Evolutionary conservation across 1,140 invertebrate genomes (phyloP), one percentile per base, ranked within the genome.

Genomic region (Belonocnema kinseyi): DNA sequence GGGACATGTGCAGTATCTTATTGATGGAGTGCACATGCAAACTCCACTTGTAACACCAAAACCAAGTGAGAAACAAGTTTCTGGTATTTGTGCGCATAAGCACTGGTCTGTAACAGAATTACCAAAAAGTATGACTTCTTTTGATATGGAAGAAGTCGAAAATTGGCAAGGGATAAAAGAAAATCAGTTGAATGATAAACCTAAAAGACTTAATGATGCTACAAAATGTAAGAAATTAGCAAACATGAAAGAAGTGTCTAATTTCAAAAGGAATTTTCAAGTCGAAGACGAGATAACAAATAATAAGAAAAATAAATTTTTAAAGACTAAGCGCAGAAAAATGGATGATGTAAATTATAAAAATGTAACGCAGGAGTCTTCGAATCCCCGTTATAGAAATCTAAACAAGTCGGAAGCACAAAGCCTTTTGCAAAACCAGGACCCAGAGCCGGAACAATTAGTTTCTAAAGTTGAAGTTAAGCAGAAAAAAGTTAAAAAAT

Each of bases 41-140:
- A 88, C 88, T 8, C 86, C 88, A 0, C 61, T 77, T 17, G 66
- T 75, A 19, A 89, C 88, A 50, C 87, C 88, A 0, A 33, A 79
- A 50, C 46, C 74, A 0, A 88, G 87, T 54, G 53, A 40, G 8
- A 74, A 52, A 33, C 74, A 16, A 33, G 53, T 82, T 75, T 70
- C 66, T 46, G 75, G 19, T 33, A 61, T 61, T 46, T 52, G 53
- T 72, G 21, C 46, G 11, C 17, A 58, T 11, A 13, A 58, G 12
- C 17, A 10, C 10, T 46, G 56, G 56, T 21, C 56, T 21, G 19
- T 26, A 54, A 54, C n/a, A 6, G 7, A 46, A 1, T 56, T 56
- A 5, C 53, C 53, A 17, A 16, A 17, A 21, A 11, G 13, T 5
- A 19, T 21, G 10, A 56, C 8, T 21, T 46, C 40, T 46, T 46